phyloP scores from a whole-genome alignment of 1,140 invertebrate genomes.

The Cotesia vestalis region DNA sequence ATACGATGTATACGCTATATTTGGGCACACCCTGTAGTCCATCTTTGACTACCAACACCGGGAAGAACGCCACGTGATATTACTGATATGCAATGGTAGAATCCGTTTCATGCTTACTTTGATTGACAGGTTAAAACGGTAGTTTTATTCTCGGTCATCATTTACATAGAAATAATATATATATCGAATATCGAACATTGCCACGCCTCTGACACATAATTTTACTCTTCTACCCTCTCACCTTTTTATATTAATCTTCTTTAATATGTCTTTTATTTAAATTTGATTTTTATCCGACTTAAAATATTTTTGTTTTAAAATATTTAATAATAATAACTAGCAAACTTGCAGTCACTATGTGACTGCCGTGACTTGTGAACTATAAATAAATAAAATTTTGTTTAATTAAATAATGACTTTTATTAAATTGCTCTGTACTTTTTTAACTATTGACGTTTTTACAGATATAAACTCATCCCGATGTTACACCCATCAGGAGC shows the following conservation, averaged over 20 bases:
- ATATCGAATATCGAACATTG: not conserved
- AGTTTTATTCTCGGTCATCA: constrained; percentile 42
- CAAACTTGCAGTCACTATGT: too few species aligned
- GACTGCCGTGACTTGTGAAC: too few species aligned
- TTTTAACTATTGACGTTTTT: too few species aligned
- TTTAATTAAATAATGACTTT: too few species aligned
- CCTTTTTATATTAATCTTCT: not conserved
- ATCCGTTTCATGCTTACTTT: constrained; percentile 3
- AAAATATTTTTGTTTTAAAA: too few species aligned
- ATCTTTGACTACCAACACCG: constrained; percentile 18
- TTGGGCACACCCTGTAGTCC: constrained; percentile 23
- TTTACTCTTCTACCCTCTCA: constrained; percentile 26
- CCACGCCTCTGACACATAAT: constrained; percentile 20
- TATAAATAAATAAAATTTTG: too few species aligned
- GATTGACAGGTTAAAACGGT: constrained; percentile 44
- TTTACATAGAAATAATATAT: constrained; percentile 30
- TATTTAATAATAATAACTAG: too few species aligned
- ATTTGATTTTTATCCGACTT: too few species aligned
- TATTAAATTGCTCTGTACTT: too few species aligned
- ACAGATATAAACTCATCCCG: too few species aligned
- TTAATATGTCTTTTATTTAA: too few species aligned
- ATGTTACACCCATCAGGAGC: too few species aligned
- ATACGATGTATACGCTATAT: not conserved
- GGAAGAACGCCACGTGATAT: not conserved
- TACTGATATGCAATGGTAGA: constrained; percentile 1